Conservation (phyloP, 2,888 invertebrate species). For the Lucinisca nassula region DNA sequence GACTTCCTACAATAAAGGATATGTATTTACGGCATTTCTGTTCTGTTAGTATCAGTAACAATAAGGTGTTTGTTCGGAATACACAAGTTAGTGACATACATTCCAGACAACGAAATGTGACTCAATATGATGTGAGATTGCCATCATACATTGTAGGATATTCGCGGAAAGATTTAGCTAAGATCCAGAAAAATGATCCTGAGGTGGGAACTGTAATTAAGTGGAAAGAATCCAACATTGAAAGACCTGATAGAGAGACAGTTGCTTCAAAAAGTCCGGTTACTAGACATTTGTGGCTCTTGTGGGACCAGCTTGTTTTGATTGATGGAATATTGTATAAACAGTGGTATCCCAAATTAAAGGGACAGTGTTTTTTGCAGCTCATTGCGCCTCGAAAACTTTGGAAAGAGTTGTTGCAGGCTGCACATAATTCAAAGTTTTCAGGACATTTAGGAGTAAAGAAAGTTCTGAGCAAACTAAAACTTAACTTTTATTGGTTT, state of each 20-base stretch:
- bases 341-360: constrained; percentile 7
- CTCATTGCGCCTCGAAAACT: not conserved
- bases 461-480: constrained; percentile 10
- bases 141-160: not conserved
- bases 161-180: not conserved
- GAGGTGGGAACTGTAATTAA: constrained; percentile 1
- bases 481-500: constrained; percentile 24
- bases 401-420: not conserved
- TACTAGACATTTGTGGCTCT: constrained; percentile 26
- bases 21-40: no score
- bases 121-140: not conserved
- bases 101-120: not conserved
- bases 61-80: not conserved
- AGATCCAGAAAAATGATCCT: constrained; percentile 28
- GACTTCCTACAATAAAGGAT: not conserved
- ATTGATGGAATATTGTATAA: constrained; percentile 25
- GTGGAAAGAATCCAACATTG: not conserved
- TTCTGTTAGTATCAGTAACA: not conserved
- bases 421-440: constrained; percentile 1
- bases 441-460: constrained; percentile 29
- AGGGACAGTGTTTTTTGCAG: constrained; percentile 13
- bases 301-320: constrained; percentile 14
- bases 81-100: not conserved
- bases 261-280: constrained; percentile 2
- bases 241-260: constrained; percentile 14